Evolutionary conservation across 1,140 invertebrate species (phyloP), one percentile per base, ranked within the genome.

Genomic region (Drosophila kanapiae): DNA sequence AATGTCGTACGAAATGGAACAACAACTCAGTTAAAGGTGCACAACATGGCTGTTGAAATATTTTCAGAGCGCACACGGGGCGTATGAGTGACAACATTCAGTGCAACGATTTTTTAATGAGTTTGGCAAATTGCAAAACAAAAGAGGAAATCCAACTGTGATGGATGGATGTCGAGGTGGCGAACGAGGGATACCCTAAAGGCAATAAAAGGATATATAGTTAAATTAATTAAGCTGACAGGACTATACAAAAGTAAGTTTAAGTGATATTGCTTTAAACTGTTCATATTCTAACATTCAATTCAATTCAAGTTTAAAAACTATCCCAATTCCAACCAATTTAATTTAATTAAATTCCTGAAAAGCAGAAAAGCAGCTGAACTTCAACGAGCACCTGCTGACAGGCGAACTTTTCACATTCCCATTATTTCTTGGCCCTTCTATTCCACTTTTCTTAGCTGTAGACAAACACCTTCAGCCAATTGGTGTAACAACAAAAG

Each of bases 91-190:
- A 82, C 71, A 87, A 87, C 67, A 77, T 77, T 74, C 77, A 80
- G 45, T 68, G 72, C 42, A 81, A 84, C 80, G 53, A 77, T 84
- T 65, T 80, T 88, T 88, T 90, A 88, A 88, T 88, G 77, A 90
- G 78, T 68, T 49, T 65, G 43, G 64, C 60, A 75, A 84, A 81
- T 78, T 78, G 65, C 48, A 60, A 68, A 69, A 81, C 38, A 69
- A 68, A 60, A 70, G 33, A 18, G 16, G 14, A 18, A 40, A 37
- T 27, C 13, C 54, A 42, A 43, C 40, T 27, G 13, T 37, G 6
- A 29, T 11, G 16, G 35, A 14, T 37, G 9, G 1, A 9, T 23
- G 18, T 14, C 0, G 14, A 5, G 5, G 0, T n/a, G 2, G 9
- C 6, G n/a, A 18, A 40, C 16, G 23, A 10, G 11, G 16, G 8